These are phyloP conservation scores for Phodopus roborovskii DNA, from an alignment of 2,113 vertebrate genomes.

Conservation along the genomic window DNA sequence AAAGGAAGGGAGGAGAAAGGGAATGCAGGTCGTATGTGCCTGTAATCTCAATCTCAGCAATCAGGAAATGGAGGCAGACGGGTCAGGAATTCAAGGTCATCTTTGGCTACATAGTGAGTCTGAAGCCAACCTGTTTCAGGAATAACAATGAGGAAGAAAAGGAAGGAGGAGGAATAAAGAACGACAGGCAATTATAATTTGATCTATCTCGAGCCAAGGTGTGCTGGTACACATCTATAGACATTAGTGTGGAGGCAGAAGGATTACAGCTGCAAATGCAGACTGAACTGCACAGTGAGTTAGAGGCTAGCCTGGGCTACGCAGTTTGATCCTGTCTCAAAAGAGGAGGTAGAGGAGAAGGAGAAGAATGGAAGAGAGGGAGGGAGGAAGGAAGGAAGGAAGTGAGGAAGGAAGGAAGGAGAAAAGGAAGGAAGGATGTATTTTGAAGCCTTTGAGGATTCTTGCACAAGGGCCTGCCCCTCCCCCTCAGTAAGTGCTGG, in stretches of 20 bases:
- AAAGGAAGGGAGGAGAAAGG: not conserved
- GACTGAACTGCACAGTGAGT: not conserved
- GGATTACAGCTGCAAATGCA: not conserved
- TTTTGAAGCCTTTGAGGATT: not conserved
- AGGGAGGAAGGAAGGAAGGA: rapidly evolving
- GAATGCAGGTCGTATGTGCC: not conserved
- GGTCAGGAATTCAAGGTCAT: not conserved
- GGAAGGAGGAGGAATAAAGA: too few relatives aligned
- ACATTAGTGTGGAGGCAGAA: not conserved
- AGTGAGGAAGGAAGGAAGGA: too few relatives aligned
- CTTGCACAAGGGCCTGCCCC: not conserved
- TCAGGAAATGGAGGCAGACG: not conserved
- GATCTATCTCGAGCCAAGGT: not conserved
- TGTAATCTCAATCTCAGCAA: not conserved
- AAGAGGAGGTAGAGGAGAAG: not conserved
- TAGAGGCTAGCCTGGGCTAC: not conserved
- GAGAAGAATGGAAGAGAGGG: too few relatives aligned
- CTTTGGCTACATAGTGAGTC: not conserved
- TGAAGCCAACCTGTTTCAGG: not conserved
- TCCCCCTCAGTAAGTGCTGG: not conserved
- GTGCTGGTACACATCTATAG: not conserved
- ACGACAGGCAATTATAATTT: not conserved
- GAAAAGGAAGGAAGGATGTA: too few relatives aligned
- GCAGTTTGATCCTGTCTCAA: not conserved
- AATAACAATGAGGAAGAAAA: not conserved